Evolutionary conservation across 2,888 invertebrate species (phyloP).

Genomic region (Ectropis crepuscularia): DNA sequence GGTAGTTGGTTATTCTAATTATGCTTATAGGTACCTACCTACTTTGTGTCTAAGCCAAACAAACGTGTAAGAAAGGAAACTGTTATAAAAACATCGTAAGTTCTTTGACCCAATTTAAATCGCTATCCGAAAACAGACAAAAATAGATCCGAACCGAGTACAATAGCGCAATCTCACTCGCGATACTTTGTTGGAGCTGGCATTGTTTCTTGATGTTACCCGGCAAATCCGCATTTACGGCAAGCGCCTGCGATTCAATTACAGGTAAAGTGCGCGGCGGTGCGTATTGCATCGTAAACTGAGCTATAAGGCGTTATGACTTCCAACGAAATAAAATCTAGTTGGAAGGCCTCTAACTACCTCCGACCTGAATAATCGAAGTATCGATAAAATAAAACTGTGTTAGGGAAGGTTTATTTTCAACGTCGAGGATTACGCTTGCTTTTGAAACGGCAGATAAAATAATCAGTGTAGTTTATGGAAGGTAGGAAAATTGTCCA

Average conservation of each 20-base stretch:
- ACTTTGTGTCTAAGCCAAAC: no score
- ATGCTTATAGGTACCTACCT: no score
- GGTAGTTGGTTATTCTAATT: no score
- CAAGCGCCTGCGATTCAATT: conserved; percentile 79
- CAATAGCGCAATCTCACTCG: conserved; percentile 37
- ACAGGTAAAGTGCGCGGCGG: conserved; percentile 73
- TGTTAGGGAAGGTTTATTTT: conserved; percentile 41
- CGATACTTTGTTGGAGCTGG: conserved; percentile 48
- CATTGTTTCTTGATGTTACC: conserved; percentile 56
- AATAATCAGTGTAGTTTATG: conserved; percentile 3
- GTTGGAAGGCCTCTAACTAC: conserved; percentile 50
- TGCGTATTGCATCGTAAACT: conserved; percentile 79
- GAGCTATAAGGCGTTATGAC: conserved; percentile 71
- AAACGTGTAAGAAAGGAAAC: not conserved
- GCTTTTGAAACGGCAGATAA: conserved; percentile 11
- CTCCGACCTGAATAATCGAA: conserved; percentile 60
- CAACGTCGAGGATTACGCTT: conserved; percentile 2
- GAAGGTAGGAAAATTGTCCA: not conserved
- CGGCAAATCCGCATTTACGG: conserved; percentile 68
- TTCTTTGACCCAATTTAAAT: conserved; percentile 5
- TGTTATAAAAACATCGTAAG: not conserved
- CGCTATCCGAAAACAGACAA: not conserved
- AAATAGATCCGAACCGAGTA: conserved; percentile 8
- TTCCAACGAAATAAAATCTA: conserved; percentile 62
- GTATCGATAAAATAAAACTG: conserved; percentile 49